Evolutionary conservation across 2,888 invertebrate species (phyloP), one percentile per base, ranked within the genome.

Genomic region (Saturnia pavonia): DNA sequence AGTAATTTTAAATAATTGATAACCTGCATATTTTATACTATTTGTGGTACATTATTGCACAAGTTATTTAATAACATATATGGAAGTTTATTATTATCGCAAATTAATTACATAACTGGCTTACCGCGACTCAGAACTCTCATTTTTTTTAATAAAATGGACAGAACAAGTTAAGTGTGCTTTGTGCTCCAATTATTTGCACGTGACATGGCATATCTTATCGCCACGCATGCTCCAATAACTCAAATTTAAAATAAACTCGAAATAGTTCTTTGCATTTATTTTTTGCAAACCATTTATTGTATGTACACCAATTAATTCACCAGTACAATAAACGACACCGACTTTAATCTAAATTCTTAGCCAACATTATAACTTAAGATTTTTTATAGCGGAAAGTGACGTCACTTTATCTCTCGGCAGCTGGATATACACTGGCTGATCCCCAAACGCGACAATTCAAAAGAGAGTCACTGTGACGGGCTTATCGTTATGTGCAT

Each of bases 151-250:
- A 65, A 40, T n/a, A 40, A 65, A 65, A 65, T 40, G 12, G 4
- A 40, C 9, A 40, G 19, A 40, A 65, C 40, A 65, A 9, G 19
- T 9, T 40, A 34, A 40, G 65, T 65, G 65, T 19, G 65, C 65
- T 65, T 65, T 65, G 40, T 65, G 11, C n/a, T 40, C n/a, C 34
- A 65, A 65, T 65, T 65, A 65, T 65, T 40, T 65, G 65, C 40
- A 65, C 65, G 65, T 65, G 65, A 65, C 16, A 40, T 40, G 11
- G n/a, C 19, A 40, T 40, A n/a, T 11, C 40, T 6, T 65, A 40
- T n/a, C 40, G 40, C 19, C 65, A 40, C 40, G 65, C 40, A 40
- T 40, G 65, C 40, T 65, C 40, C 22, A 40, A 65, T 65, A 65
- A 65, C 16, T 65, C 40, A 40, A n/a, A 40, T 40, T 65, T 40